A percentile compares a stretch with the other conserved stretches of the same genome.
These are phyloP conservation scores for Ecliptopera silaceata DNA, from an alignment of 2,888 invertebrate genomes.

Conservation along the genomic window DNA sequence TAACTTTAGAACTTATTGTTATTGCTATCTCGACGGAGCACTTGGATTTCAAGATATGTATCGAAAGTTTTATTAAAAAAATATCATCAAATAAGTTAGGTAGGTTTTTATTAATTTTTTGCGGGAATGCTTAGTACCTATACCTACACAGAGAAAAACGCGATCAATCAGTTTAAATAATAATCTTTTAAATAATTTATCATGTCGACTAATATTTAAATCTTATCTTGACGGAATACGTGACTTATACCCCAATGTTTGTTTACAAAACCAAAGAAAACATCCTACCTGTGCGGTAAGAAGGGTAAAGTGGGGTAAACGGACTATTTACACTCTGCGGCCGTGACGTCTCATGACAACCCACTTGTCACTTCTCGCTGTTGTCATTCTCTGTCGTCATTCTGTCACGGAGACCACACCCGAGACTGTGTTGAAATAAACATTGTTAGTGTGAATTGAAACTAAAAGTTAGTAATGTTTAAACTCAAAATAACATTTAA, in stretches of 20 bases:
- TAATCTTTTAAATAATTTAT: too few relatives aligned
- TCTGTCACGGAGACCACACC: constrained; percentile 33
- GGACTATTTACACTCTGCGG: constrained; percentile 6
- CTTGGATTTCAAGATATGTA: too few relatives aligned
- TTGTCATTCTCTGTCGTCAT: constrained; percentile 32
- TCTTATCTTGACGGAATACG: neutral
- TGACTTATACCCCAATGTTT: neutral
- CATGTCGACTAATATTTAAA: too few relatives aligned
- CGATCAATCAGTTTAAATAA: too few relatives aligned
- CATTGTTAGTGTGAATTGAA: constrained; percentile 27
- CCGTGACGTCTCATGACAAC: constrained; percentile 26
- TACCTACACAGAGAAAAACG: too few relatives aligned
- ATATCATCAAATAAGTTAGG: too few relatives aligned
- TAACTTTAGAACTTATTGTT: constrained; percentile 33
- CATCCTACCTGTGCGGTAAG: neutral
- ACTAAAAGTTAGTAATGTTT: neutral
- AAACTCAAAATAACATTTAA: neutral
- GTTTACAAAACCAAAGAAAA: neutral
- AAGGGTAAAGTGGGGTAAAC: constrained; percentile 3
- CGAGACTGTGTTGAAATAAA: constrained; percentile 26
- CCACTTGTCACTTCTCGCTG: constrained; percentile 31
- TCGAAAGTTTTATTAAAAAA: too few relatives aligned
- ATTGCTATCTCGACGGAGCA: constrained; percentile 32
- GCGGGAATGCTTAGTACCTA: too few relatives aligned
- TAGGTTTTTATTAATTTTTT: too few relatives aligned